Evolutionary conservation across 2,888 invertebrate species (phyloP), one percentile per base, ranked within the genome.

Genomic region (Apodemia mormo): DNA sequence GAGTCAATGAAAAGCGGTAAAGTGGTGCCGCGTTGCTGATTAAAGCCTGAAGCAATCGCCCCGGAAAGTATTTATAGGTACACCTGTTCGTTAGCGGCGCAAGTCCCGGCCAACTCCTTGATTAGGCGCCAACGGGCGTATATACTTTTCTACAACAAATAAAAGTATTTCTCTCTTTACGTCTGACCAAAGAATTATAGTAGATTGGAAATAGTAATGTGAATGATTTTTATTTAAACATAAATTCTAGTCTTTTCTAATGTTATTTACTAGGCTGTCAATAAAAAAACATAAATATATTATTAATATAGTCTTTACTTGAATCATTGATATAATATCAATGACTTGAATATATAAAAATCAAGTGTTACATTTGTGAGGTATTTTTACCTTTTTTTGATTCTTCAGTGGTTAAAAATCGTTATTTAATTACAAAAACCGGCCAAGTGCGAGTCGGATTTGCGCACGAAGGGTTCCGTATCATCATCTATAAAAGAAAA

Each of bases 41-140:
- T 93, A 93, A 93, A 92, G 90, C 92, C 92, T 88, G 88, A 81
- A 92, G 92, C 92, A 92, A 92, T 92, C 90, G 88, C 89, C 88
- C 83, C 88, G 89, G 88, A 90, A 91, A 92, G 90, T 92, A 92
- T 92, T 92, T 92, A 92, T 92, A 90, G 91, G 90, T 92, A 89
- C 92, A 93, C 92, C 92, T 93, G 92, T 91, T 93, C 92, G 92
- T 93, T 93, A 93, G 90, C 85, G 85, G 87, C 88, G 84, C 87
- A 82, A 87, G 87, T 84, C 86, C 85, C 85, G 83, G 92, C 92
- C 92, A 93, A 92, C 90, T 93, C 88, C 91, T 92, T 93, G 92
- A 93, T 93, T 93, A 92, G 92, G 90, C 87, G 90, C 91, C 90
- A 84, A 84, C 89, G 90, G 88, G 87, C 89, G 89, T 87, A 87